Conservation (phyloP, 1,140 invertebrate species). For the Drosophila guanche region DNA sequence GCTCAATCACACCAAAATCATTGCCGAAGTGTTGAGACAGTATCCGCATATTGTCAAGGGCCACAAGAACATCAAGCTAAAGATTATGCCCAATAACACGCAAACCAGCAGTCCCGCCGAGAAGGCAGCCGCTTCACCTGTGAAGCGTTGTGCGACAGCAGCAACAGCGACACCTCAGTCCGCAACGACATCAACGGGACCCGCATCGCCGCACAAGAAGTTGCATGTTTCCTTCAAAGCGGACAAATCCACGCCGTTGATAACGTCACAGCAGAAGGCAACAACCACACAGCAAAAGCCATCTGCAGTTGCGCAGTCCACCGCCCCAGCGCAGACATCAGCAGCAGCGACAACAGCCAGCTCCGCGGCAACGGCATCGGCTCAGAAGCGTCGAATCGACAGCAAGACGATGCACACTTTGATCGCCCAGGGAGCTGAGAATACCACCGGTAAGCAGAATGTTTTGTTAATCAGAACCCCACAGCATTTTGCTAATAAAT, state of each 20-base stretch:
- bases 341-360: slow-evolving; percentile 27
- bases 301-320: slow-evolving; percentile 1
- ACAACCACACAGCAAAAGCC: slow-evolving; percentile 17
- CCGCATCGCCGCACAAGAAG: slow-evolving; percentile 65
- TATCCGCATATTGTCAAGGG: slow-evolving; percentile 93
- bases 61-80: slow-evolving; percentile 93
- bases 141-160: slow-evolving; percentile 42
- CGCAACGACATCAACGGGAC: slow-evolving; percentile 38
- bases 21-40: slow-evolving; percentile 93
- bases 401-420: slow-evolving; percentile 83
- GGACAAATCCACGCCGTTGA: slow-evolving; percentile 56
- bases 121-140: slow-evolving; percentile 16
- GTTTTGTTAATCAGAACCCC: background rate
- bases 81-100: slow-evolving; percentile 88
- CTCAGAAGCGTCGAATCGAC: slow-evolving; percentile 81
- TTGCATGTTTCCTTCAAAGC: slow-evolving; percentile 67
- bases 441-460: slow-evolving; percentile 79
- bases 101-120: slow-evolving; percentile 21
- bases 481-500: background rate
- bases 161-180: slow-evolving; percentile 11
- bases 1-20: slow-evolving; percentile 92
- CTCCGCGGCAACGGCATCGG: slow-evolving; percentile 73
- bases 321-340: slow-evolving; percentile 16
- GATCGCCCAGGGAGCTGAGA: slow-evolving; percentile 85
- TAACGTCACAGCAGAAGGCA: slow-evolving; percentile 61